Base-by-base conservation (phyloP, 2,113 vertebrate genomes). In the Poecile atricapillus region DNA sequence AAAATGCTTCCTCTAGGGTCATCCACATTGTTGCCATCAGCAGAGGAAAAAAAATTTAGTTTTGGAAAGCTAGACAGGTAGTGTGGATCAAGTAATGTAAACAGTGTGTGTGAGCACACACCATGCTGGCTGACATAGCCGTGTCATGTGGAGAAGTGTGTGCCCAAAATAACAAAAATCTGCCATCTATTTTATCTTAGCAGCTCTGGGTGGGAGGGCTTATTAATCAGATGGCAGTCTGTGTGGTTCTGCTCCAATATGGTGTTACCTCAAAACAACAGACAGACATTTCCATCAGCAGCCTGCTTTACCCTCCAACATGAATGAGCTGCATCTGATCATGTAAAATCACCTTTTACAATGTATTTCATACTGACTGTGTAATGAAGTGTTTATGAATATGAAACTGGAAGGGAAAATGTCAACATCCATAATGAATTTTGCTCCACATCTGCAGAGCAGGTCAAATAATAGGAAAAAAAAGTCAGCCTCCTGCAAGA, bases 161-260 rank as follows among this genome's bases (percentile, higher is more conserved):
- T 92, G 78, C 82, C 71, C 50, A 88, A 91, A 88, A 94, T 80
- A 92, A 90, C 78, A 95, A 83, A 94, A 87, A 76, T 52, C 63
- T 90, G 59, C 68, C 68, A 88, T 49, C 17, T 46, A 47, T 81
- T 94, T 93, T 74, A 56, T 90, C 24, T 33, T 22, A 52, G 39
- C 60, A 65, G 4, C 52, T 93, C 41, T 71, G 55, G 6, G 44
- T 86, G 46, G 79, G 67, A 90, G 30, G 5, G 24, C 10, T 74
- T 85, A 43, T 64, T 95, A 84, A 84, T 97, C 69, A 87, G 35
- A 55, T 43, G 28, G 25, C 52, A 83, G 30, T 47, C n/a, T 58
- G 50, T 41, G 60, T 70, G 47, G 55, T 44, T 67, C 70, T 43
- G 44, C 67, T 93, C 39, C 7, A n/a, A 50, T 73, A 76, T 14